A percentile compares a stretch with the other conserved stretches of the same genome.
Conservation (phyloP, 2,797 vertebrate species). For the Erpetoichthys calabaricus region DNA sequence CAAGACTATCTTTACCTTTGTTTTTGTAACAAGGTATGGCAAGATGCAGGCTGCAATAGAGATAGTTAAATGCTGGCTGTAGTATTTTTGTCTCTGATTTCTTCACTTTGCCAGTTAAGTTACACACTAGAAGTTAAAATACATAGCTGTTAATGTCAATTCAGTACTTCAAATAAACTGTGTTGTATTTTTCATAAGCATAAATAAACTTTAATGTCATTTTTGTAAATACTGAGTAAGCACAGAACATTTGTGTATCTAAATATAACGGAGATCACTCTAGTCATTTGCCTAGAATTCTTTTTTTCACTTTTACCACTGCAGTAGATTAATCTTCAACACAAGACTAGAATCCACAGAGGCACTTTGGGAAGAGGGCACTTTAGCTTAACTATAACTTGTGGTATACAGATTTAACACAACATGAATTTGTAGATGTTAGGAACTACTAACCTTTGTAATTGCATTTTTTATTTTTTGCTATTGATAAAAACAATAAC, state of each 20-base stretch:
- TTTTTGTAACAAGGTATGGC: conserved; percentile 41
- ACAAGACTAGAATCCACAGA: no score
- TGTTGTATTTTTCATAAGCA: background rate
- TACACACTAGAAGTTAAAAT: conserved; percentile 56
- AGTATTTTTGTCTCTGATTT: conserved; percentile 47
- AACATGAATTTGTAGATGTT: no score
- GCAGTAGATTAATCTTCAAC: no score
- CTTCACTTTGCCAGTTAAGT: conserved; percentile 62
- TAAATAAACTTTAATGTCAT: background rate
- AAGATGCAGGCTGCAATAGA: conserved; percentile 66
- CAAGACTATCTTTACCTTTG: conserved; percentile 38
- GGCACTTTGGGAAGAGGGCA: no score
- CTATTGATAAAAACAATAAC: background rate
- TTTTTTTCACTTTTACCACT: no score
- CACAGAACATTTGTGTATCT: background rate
- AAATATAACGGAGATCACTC: background rate
- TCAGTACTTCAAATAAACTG: background rate
- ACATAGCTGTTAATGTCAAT: background rate
- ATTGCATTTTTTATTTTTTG: background rate
- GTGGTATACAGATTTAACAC: no score
- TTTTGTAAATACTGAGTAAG: background rate
- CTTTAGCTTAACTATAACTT: no score
- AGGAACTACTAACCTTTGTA: no score
- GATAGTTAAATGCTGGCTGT: conserved; percentile 72
- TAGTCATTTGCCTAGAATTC: no score